phyloP scores from a whole-genome alignment of 2,797 vertebrate species.

The Nasua narica region DNA sequence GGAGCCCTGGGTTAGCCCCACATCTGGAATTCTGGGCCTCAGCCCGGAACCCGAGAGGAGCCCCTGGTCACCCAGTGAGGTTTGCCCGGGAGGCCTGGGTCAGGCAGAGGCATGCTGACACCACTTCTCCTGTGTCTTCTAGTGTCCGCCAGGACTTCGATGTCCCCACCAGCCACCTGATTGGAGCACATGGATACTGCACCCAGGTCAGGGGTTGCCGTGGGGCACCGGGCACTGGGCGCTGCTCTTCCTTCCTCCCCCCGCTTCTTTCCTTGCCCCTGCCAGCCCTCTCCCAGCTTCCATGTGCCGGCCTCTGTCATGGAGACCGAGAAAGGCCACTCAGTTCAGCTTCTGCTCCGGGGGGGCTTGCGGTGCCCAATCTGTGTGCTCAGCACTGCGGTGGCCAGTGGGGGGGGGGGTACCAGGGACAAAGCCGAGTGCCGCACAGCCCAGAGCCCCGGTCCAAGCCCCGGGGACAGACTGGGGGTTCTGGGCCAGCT shows the following conservation, averaged over 20 bases:
- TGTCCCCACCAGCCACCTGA: conserved; percentile 88
- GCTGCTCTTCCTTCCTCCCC: neutral
- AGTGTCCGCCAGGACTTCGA: conserved; percentile 94
- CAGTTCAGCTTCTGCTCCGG: neutral
- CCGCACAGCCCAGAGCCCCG: neutral
- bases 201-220: conserved; percentile 88
- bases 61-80: accelerated
- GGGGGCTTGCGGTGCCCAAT: neutral
- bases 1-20: neutral
- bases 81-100: accelerated
- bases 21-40: neutral
- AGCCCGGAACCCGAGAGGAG: neutral
- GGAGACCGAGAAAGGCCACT: neutral
- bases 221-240: neutral
- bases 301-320: neutral
- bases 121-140: conserved; percentile 22
- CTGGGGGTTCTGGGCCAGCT: neutral
- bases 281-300: neutral
- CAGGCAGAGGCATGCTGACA: neutral
- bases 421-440: no score
- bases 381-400: neutral
- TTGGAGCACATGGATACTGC: conserved; percentile 95
- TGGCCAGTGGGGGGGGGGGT: no score
- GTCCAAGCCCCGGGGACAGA: neutral
- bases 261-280: no score